Evolutionary conservation across 2,113 vertebrate genomes (phyloP), one percentile per base, ranked within the genome.

Genomic region (Corapipo altera): DNA sequence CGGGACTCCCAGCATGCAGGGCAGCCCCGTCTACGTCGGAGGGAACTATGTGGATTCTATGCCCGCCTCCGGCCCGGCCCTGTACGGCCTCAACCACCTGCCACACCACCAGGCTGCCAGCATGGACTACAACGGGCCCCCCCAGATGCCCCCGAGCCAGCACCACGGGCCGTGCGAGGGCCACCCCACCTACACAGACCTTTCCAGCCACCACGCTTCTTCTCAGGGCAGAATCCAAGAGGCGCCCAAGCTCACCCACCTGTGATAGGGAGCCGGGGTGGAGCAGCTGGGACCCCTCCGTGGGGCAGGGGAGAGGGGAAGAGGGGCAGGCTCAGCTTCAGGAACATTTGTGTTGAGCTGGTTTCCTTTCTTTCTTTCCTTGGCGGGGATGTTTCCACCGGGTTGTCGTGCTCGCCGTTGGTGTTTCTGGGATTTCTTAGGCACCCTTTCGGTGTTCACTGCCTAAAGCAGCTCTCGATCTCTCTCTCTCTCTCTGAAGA

Each of bases 191-290:
- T 99, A 99, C 98, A 98, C 99, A 94, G 99, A 99, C 98, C 99
- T 99, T 97, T 98, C 99, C 85, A 97, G 98, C 80, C 99, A 99
- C 98, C 99, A 99, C 87, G 96, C 96, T 37, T 98, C 98, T 98
- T 98, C 99, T 99, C 99, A 99, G 99, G 99, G 99, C 98, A 99
- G 99, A 98, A 99, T 99, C 98, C 99, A 99, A 98, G 99, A 99
- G 98, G 99, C 99, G 96, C 99, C 99, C 98, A 99, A 99, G 97
- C 97, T 99, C 98, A 99, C 99, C 96, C 99, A 99, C 98, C 99
- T 99, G 99, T 99, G 99, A 99, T 97, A 97, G 97, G 96, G 55
- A 76, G 67, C 39, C 49, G 22, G 48, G 61, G 84, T 32, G 43
- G 72, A 84, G 72, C 62, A 12, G 51, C 75, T n/a, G 73, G 74